Evolutionary conservation across 2,113 vertebrate genomes (phyloP).

Genomic region (Oreochromis spilurus): DNA sequence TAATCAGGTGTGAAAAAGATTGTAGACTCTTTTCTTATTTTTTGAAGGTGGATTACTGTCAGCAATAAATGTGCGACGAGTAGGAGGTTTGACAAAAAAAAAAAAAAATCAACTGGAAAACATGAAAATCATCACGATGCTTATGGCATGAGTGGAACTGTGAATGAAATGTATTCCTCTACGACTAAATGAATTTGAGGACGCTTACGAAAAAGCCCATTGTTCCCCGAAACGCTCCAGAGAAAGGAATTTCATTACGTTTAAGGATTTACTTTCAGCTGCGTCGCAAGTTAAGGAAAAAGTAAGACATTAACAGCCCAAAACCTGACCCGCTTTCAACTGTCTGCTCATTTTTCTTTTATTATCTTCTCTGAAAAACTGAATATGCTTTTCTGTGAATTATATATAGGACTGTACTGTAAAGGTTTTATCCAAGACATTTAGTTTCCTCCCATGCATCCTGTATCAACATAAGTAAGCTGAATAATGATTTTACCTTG

Average conservation of each 20-base stretch:
- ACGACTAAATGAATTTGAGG: neutral
- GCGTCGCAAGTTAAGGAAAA: neutral
- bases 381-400: neutral
- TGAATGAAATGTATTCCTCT: neutral
- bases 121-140: neutral
- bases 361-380: neutral
- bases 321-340: neutral
- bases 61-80: neutral
- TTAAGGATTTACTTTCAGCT: neutral
- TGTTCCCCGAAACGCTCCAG: neutral
- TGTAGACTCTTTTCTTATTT: neutral
- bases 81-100: neutral
- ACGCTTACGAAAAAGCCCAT: neutral
- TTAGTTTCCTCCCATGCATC: neutral
- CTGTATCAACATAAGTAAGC: neutral
- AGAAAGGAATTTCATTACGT: constrained; percentile 25
- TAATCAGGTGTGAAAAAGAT: constrained; percentile 26
- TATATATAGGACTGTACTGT: neutral
- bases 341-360: neutral
- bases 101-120: neutral
- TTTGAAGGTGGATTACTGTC: neutral
- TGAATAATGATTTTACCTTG: neutral
- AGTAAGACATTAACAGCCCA: neutral
- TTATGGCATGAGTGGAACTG: neutral
- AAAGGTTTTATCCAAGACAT: neutral